These are phyloP conservation scores for Drosophila rubida DNA, from an alignment of 2,888 invertebrate genomes.

Conservation along the genomic window DNA sequence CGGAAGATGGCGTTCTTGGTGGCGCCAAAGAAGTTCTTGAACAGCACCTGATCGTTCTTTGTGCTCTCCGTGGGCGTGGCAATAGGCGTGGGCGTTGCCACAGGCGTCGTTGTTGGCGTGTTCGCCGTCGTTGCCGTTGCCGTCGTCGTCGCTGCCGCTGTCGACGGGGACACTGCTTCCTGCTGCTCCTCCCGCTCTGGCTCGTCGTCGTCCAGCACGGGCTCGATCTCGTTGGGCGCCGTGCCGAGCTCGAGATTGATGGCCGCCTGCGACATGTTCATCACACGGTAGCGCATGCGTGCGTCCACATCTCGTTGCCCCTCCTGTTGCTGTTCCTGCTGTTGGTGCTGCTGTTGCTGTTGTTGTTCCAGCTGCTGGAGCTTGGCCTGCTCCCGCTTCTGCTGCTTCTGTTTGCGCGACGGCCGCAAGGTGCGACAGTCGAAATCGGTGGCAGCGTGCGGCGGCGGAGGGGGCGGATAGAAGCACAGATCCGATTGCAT, in stretches of 20 bases:
- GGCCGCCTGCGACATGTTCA: slow-evolving; percentile 81
- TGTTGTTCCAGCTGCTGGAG: slow-evolving; percentile 47
- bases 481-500: slow-evolving; percentile 84
- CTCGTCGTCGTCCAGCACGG: slow-evolving; percentile 33
- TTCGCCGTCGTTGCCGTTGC: slow-evolving; percentile 4
- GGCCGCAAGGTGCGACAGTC: slow-evolving; percentile 83
- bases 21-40: slow-evolving; percentile 85
- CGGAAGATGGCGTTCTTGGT: slow-evolving; percentile 85
- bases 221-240: slow-evolving; percentile 58
- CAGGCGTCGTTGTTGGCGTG: slow-evolving; percentile 42
- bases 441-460: slow-evolving; percentile 68
- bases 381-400: slow-evolving; percentile 56
- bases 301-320: slow-evolving; percentile 53
- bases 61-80: slow-evolving; percentile 68
- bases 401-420: slow-evolving; percentile 79
- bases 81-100: slow-evolving; percentile 53
- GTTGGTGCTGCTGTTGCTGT: slow-evolving; percentile 27
- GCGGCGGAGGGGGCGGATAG: slow-evolving; percentile 75
- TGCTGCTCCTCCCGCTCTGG: slow-evolving; percentile 15
- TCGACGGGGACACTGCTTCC: slow-evolving; percentile 10
- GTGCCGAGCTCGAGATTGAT: slow-evolving; percentile 64
- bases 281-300: slow-evolving; percentile 75
- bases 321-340: slow-evolving; percentile 52
- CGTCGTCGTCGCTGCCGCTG: neutral
- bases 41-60: slow-evolving; percentile 84